Evolutionary conservation across 2,888 invertebrate species (phyloP).

Genomic region (Campoletis raptor): DNA sequence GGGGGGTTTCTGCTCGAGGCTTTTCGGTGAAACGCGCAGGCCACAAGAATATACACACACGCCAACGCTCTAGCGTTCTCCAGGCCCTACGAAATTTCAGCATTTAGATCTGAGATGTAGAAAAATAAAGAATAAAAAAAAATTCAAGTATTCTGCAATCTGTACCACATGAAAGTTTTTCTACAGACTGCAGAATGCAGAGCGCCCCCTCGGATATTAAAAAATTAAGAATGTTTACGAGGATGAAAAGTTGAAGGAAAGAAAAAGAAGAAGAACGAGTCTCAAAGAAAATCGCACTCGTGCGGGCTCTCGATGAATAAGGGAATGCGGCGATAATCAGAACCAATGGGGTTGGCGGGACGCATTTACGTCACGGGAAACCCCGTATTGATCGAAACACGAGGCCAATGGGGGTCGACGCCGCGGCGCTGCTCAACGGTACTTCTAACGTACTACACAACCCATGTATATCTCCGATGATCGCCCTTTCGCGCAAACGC

Average conservation of each 20-base stretch:
- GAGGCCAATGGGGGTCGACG: constrained; percentile 74
- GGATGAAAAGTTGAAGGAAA: not conserved
- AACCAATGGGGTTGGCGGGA: constrained; percentile 85
- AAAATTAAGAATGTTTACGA: not conserved
- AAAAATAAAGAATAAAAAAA: not conserved
- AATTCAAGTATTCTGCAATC: not conserved
- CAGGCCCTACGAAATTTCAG: not conserved
- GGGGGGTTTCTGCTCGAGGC: not conserved
- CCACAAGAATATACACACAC: not conserved
- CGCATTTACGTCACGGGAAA: constrained; percentile 86
- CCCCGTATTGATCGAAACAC: constrained; percentile 85
- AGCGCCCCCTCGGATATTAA: not conserved
- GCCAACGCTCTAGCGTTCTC: not conserved
- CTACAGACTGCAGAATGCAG: not conserved
- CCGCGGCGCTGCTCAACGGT: constrained; percentile 44
- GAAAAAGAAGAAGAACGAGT: not conserved
- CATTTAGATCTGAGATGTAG: not conserved
- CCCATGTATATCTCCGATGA: constrained; percentile 6
- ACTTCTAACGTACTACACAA: constrained; percentile 3
- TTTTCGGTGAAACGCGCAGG: constrained; percentile 1
- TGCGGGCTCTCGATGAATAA: constrained; percentile 86
- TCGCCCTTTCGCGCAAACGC: constrained; percentile 19
- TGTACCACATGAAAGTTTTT: not conserved
- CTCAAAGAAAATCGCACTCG: constrained; percentile 45
- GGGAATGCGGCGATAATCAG: constrained; percentile 86